Percentiles rank a stretch among this genome's conserved stretches.
phyloP scores from a whole-genome alignment of 2,797 vertebrate species.

The Tapirus indicus region DNA sequence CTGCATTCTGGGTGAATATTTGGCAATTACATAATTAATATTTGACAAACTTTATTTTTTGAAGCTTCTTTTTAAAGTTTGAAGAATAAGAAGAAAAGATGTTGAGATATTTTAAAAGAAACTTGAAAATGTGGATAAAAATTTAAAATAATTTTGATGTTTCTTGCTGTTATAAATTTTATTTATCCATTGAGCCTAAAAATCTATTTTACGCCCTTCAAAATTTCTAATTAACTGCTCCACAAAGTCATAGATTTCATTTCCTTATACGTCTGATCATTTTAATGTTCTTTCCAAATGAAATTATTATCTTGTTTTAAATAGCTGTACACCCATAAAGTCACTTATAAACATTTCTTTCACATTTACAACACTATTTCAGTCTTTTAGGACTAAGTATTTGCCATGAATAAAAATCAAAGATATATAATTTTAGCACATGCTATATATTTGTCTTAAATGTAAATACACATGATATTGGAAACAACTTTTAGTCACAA shows the following conservation, averaged over 20 bases:
- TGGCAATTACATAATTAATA: background rate
- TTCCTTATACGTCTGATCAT: background rate
- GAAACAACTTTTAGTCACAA: background rate
- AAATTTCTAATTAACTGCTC: background rate
- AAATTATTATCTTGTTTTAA: constrained; percentile 37
- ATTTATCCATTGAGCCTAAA: background rate
- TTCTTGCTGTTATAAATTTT: background rate
- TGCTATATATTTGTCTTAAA: background rate
- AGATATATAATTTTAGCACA: background rate
- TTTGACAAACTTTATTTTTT: background rate
- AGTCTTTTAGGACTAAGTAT: background rate
- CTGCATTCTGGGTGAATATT: background rate
- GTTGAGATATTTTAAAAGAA: background rate
- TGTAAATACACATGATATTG: background rate
- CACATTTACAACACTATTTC: background rate
- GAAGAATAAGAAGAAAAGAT: background rate
- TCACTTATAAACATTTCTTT: background rate
- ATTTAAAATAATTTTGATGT: background rate
- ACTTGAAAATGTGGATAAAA: background rate
- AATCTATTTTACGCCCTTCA: background rate
- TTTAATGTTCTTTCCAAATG: background rate
- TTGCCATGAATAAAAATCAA: background rate
- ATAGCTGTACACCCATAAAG: background rate
- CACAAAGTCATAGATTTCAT: background rate
- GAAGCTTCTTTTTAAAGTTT: background rate